Evolutionary conservation across 1,140 invertebrate species (phyloP).

Genomic region (Ganaspis sp.): DNA sequence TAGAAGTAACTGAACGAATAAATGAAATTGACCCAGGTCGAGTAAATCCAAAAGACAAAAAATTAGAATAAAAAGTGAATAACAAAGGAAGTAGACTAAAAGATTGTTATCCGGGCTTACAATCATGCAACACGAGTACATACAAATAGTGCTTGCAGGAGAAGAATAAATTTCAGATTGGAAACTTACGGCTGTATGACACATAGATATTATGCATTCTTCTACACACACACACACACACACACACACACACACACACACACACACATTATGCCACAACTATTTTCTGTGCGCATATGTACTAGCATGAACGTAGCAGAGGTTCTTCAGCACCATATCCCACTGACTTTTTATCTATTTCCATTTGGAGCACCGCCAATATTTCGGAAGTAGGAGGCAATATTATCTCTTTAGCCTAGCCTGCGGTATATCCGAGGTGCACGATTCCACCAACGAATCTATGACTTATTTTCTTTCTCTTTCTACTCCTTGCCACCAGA

Average conservation of each 20-base stretch:
- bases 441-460: constrained; percentile 45
- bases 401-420: constrained; percentile 70
- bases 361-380: constrained; percentile 72
- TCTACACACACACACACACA: constrained; percentile 32
- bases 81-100: not conserved
- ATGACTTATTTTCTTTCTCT: constrained; percentile 57
- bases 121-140: not conserved
- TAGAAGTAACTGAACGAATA: not conserved
- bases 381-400: constrained; percentile 66
- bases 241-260: constrained; percentile 27
- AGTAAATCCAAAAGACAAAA: not conserved
- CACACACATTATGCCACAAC: constrained; percentile 23
- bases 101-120: not conserved
- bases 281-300: constrained; percentile 27
- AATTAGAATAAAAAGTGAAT: not conserved
- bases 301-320: constrained; percentile 6
- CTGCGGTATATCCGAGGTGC: constrained; percentile 55
- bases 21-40: not conserved
- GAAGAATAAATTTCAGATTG: constrained; percentile 1
- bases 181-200: not conserved
- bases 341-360: constrained; percentile 72
- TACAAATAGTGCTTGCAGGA: not conserved
- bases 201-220: constrained; percentile 36
- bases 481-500: constrained; percentile 45
- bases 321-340: constrained; percentile 18